Evolutionary conservation across 53 echinoderm and acorn worm species (phyloP).

Genomic region (Hippasteria phrygiana): DNA sequence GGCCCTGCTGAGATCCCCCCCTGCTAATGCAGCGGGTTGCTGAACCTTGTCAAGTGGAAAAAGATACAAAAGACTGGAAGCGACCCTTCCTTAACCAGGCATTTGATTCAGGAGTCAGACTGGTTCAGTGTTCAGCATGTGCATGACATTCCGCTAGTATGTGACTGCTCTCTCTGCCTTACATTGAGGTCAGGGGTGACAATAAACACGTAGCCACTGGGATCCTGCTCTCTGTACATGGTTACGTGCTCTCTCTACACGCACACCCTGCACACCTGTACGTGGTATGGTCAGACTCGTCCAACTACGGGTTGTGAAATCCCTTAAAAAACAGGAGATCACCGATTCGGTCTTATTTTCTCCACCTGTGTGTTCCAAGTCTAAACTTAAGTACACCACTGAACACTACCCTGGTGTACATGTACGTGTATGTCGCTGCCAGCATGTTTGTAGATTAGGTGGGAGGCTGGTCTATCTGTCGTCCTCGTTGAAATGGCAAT

Average conservation of each 20-base stretch:
- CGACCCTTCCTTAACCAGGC: background rate
- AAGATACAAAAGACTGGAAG: background rate
- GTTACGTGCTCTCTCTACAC: background rate
- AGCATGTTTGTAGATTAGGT: no score
- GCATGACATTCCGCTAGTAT: background rate
- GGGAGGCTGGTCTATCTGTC: no score
- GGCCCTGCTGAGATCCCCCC: background rate
- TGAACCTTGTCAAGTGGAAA: background rate
- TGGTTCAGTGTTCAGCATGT: background rate
- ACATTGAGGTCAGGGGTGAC: constrained; percentile 15
- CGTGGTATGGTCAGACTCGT: no score
- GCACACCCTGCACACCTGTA: background rate
- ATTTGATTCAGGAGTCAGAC: background rate
- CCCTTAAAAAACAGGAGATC: no score
- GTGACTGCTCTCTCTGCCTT: background rate
- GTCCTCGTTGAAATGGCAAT: no score
- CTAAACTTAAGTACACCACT: no score
- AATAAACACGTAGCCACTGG: constrained; percentile 15
- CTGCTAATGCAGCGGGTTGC: background rate
- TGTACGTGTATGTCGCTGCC: no score
- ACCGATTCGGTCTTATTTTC: no score
- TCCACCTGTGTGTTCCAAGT: no score
- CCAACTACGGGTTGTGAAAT: no score
- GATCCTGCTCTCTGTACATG: background rate
- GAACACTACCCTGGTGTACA: no score